These are phyloP conservation scores for Bovichtus diacanthus DNA, from an alignment of 2,797 vertebrate genomes.

Conservation along the genomic window DNA sequence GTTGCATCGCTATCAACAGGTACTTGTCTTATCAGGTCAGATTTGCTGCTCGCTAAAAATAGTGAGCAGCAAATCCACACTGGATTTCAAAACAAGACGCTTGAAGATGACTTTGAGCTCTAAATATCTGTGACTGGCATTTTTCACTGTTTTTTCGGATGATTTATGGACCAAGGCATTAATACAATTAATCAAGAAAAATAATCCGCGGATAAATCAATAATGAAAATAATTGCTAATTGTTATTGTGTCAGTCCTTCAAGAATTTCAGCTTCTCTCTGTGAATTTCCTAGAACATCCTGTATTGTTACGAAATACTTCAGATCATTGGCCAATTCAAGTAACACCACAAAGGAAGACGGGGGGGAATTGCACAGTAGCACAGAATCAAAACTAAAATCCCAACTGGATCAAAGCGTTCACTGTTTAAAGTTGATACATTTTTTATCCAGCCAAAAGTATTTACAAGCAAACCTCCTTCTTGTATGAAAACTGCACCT, in stretches of 20 bases:
- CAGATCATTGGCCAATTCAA: background rate
- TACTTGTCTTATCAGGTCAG: constrained; percentile 72
- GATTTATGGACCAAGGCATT: background rate
- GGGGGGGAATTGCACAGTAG: background rate
- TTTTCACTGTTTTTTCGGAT: background rate
- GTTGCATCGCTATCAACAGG: constrained; percentile 55
- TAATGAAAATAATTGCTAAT: background rate
- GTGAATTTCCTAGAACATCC: background rate
- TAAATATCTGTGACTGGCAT: too few species aligned
- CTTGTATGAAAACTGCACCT: background rate
- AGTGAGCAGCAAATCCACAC: constrained; percentile 24
- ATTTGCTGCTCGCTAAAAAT: constrained; percentile 63
- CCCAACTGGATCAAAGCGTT: background rate
- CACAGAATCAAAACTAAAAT: background rate
- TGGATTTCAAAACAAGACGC: too few species aligned
- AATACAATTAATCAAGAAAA: background rate
- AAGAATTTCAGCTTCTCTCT: background rate
- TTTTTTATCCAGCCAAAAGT: background rate
- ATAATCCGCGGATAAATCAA: background rate
- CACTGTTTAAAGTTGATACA: too few species aligned
- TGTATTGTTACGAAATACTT: background rate
- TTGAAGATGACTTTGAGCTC: too few species aligned
- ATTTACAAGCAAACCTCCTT: background rate
- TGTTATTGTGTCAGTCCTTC: background rate
- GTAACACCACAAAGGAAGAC: background rate